Evolutionary conservation across 2,113 vertebrate species (phyloP), one percentile per base, ranked within the genome.

Genomic region (Diadophis punctatus): DNA sequence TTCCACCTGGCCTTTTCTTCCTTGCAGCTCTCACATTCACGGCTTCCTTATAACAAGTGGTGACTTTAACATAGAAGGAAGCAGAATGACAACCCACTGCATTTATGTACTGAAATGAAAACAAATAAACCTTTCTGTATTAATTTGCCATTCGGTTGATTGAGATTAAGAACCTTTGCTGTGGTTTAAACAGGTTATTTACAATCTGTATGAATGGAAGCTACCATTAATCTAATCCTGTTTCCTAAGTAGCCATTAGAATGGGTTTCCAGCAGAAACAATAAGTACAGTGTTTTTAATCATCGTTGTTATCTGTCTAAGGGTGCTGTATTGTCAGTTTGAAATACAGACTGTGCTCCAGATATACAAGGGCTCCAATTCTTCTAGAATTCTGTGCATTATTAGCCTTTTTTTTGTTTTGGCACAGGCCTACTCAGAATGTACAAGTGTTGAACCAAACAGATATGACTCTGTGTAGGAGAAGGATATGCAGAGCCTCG

Each of bases 21-120:
- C 90, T 91, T 18, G 48, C 86, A 96, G 95, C 89, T 93, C 63
- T 91, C 89, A 93, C 93, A 93, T 3, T 86, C 95, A 97, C 93
- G 94, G 93, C 97, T 97, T 98, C 98, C 97, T 97, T 98, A 96
- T 95, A 93, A 98, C 97, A 98, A 97, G 96, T 98, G 97, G 97
- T 97, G 97, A 97, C 97, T 97, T 98, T 96, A 96, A 95, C 97
- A 95, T 92, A 94, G 92, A 95, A 96, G 95, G 96, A 51, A 92
- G 90, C 93, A 96, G 96, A 95, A 97, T 93, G 95, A 94, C 94
- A 95, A 96, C 95, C 94, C 93, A 96, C 95, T 96, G 93, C 95
- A 95, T 94, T 97, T 97, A 94, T 95, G 93, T 60, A 95, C 87
- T 87, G 93, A 95, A 97, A 88, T 74, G 95, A 96, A 96, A 95